Evolutionary conservation across 2,797 vertebrate species (phyloP).

Genomic region (Enoplosus armatus): DNA sequence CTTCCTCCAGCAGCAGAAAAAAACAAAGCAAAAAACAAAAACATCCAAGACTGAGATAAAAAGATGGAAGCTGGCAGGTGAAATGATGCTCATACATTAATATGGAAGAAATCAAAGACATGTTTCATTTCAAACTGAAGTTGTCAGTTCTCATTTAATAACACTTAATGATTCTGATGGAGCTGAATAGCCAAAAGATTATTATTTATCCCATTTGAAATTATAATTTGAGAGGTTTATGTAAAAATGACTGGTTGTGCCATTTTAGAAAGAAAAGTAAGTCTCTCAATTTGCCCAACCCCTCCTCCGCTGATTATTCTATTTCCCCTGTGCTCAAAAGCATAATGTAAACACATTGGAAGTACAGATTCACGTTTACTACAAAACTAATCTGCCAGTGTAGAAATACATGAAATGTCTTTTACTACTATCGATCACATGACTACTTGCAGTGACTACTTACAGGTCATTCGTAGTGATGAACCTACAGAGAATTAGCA

Average conservation of each 20-base stretch:
- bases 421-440: background rate
- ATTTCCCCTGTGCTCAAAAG: background rate
- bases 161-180: slow-evolving; percentile 42
- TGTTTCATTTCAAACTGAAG: slow-evolving; percentile 31
- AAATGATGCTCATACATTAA: slow-evolving; percentile 46
- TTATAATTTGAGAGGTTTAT: slow-evolving; percentile 45
- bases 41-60: slow-evolving; percentile 34
- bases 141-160: slow-evolving; percentile 50
- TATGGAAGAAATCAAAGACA: slow-evolving; percentile 25
- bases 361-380: background rate
- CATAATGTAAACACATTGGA: background rate
- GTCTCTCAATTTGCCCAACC: background rate
- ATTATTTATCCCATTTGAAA: slow-evolving; percentile 56
- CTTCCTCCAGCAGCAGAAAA: slow-evolving; percentile 25
- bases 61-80: slow-evolving; percentile 46
- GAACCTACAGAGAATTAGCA: background rate
- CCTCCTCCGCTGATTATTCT: background rate
- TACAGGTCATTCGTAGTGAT: background rate
- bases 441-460: background rate
- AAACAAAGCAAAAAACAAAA: slow-evolving; percentile 22
- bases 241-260: slow-evolving; percentile 10
- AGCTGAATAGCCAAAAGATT: slow-evolving; percentile 40
- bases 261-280: slow-evolving; percentile 24
- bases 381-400: background rate
- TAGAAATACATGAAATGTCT: background rate